These are phyloP conservation scores for Mizuhopecten yessoensis DNA, from an alignment of 1,140 invertebrate species.

Conservation along the genomic window DNA sequence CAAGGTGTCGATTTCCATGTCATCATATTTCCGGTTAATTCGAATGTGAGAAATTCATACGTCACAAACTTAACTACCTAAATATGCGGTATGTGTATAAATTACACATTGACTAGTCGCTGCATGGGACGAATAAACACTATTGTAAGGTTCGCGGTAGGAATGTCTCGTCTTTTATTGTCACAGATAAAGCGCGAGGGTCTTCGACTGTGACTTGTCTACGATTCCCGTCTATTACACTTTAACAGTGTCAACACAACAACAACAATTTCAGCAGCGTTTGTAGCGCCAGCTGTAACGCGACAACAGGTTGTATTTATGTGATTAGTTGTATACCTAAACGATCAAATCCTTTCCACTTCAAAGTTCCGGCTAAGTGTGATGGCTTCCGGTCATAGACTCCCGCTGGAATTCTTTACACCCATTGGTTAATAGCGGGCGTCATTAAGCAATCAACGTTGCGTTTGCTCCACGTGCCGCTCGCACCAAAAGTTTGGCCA, in stretches of 20 bases:
- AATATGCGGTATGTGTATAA: neutral
- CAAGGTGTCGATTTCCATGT: slow-evolving; percentile 29
- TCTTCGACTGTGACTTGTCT: neutral
- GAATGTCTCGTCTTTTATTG: neutral
- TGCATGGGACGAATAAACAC: neutral
- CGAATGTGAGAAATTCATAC: neutral
- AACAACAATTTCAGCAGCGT: neutral
- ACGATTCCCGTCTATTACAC: neutral
- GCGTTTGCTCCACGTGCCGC: neutral
- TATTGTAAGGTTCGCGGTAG: neutral
- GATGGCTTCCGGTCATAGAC: slow-evolving; percentile 29
- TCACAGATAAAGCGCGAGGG: neutral
- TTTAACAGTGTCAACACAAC: neutral
- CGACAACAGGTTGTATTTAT: slow-evolving; percentile 2
- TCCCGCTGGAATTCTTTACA: slow-evolving; percentile 31
- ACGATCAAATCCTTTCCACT: neutral
- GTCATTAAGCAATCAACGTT: neutral
- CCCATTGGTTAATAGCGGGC: neutral
- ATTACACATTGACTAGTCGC: neutral
- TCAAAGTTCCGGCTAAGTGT: slow-evolving; percentile 25
- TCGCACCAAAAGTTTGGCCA: neutral
- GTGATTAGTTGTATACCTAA: neutral
- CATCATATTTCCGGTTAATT: neutral
- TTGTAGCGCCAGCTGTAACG: neutral
- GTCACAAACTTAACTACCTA: neutral